phyloP scores from a whole-genome alignment of 2,113 vertebrate genomes.

The Corythaeola cristata region DNA sequence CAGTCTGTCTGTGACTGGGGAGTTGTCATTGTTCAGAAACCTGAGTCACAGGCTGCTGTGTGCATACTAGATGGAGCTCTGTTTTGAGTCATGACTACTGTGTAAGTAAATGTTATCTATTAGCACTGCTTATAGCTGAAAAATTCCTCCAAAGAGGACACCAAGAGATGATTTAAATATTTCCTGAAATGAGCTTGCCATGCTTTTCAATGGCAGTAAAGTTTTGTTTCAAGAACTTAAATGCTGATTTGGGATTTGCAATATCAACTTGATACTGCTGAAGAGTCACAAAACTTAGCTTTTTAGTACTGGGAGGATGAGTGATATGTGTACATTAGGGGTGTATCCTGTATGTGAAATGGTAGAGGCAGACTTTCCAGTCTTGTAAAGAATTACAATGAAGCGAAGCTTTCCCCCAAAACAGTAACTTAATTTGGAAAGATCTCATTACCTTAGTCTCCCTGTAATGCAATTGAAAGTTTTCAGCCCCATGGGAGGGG shows the following conservation, averaged over 20 bases:
- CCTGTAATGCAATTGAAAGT: neutral
- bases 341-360: neutral
- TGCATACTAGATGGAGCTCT: neutral
- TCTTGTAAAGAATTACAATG: neutral
- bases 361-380: neutral
- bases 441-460: neutral
- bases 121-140: neutral
- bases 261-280: neutral
- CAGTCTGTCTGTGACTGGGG: neutral
- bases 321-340: neutral
- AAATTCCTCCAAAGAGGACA: neutral
- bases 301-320: neutral
- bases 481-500: neutral
- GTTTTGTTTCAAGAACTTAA: neutral
- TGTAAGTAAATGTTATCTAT: neutral
- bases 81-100: neutral
- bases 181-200: neutral
- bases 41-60: neutral
- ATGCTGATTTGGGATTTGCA: neutral
- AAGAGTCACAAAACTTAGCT: neutral
- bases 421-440: neutral
- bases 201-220: neutral
- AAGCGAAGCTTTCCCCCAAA: neutral
- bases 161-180: neutral
- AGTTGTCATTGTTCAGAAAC: neutral